Evolutionary conservation across 2,113 vertebrate species (phyloP).

Genomic region (Spea bombifrons): DNA sequence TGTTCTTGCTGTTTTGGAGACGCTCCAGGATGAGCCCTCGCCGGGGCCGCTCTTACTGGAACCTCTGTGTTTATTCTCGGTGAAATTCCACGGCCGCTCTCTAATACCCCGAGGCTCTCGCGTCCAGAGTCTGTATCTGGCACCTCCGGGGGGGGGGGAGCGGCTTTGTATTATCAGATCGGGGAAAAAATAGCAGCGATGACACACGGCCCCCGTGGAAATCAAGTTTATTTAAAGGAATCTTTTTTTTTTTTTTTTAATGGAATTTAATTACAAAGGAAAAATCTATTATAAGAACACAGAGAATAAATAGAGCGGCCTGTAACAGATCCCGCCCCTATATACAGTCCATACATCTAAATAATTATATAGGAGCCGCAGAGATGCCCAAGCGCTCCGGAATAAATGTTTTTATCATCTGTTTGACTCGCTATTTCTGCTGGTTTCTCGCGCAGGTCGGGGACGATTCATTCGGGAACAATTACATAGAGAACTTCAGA

Average conservation of each 20-base stretch:
- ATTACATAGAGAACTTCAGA: slow-evolving; percentile 92
- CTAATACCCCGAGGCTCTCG: neutral
- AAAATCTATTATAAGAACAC: no score
- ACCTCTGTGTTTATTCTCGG: slow-evolving; percentile 45
- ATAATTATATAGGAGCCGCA: no score
- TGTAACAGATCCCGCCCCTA: no score
- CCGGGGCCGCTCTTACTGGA: slow-evolving; percentile 44
- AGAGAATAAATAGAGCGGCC: no score
- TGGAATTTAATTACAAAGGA: no score
- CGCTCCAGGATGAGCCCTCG: slow-evolving; percentile 35
- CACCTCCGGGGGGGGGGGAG: neutral
- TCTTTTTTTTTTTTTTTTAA: no score
- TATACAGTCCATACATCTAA: no score
- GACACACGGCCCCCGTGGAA: neutral
- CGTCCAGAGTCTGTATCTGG: neutral
- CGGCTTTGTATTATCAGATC: slow-evolving; percentile 20
- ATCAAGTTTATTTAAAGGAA: neutral
- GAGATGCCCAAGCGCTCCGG: no score
- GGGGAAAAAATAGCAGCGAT: no score
- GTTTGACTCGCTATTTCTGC: no score
- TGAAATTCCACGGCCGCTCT: slow-evolving; percentile 50
- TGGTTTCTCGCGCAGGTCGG: slow-evolving; percentile 80
- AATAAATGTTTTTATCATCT: no score
- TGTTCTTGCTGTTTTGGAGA: slow-evolving; percentile 50
- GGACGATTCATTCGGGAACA: slow-evolving; percentile 92